These are phyloP conservation scores for Reticulitermes speratus DNA, from an alignment of 1,140 invertebrate genomes.

Conservation along the genomic window DNA sequence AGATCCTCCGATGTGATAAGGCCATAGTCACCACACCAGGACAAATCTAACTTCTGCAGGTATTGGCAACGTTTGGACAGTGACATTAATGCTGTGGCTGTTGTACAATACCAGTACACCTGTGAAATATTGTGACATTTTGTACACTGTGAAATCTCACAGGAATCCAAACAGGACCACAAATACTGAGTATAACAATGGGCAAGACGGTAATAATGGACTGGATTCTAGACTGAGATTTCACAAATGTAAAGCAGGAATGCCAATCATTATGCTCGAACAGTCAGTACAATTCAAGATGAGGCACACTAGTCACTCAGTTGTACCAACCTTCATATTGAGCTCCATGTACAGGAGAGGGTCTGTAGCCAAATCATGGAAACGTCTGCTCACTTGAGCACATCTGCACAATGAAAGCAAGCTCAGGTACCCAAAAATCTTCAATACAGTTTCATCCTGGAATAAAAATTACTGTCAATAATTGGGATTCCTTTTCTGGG, in stretches of 20 bases:
- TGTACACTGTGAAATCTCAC: not conserved
- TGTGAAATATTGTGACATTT: conserved; percentile 21
- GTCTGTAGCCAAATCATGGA: conserved; percentile 73
- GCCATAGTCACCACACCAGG: conserved; percentile 81
- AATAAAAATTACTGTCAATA: conserved; percentile 39
- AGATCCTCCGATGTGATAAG: conserved; percentile 59
- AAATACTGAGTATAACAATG: not conserved
- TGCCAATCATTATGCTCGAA: too few species aligned
- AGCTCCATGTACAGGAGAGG: conserved; percentile 73
- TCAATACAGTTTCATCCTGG: conserved; percentile 69
- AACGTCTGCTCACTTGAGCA: conserved; percentile 72
- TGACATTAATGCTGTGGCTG: conserved; percentile 48
- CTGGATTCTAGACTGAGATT: not conserved
- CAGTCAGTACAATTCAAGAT: too few species aligned
- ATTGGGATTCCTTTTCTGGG: too few species aligned
- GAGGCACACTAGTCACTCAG: too few species aligned
- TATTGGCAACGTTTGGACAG: conserved; percentile 61
- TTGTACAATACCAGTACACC: conserved; percentile 55
- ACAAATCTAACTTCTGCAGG: conserved; percentile 76
- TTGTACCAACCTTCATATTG: conserved; percentile 65
- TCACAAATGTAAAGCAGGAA: too few species aligned
- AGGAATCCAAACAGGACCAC: too few species aligned
- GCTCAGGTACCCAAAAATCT: conserved; percentile 76
- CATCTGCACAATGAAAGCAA: conserved; percentile 72
- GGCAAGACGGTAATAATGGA: not conserved